Evolutionary conservation across 2,113 vertebrate genomes (phyloP).

Genomic region (Eptesicus fuscus): DNA sequence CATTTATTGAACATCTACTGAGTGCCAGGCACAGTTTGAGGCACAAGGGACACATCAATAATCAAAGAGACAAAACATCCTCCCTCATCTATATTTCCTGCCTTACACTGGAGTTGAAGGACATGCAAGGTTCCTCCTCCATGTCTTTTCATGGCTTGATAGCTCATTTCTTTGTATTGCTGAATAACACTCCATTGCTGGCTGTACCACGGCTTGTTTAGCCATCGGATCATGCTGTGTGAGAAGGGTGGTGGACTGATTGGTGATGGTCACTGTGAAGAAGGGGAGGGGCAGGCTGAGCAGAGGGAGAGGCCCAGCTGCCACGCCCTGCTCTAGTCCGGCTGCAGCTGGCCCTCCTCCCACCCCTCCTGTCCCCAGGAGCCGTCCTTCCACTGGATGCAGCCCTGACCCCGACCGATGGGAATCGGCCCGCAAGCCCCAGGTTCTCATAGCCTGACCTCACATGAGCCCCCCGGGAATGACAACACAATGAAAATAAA

Average conservation of each 20-base stretch:
- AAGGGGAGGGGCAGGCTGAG: not conserved
- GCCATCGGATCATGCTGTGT: not conserved
- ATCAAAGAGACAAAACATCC: not conserved
- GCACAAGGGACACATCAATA: accelerated
- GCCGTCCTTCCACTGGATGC: accelerated
- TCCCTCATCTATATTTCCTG: not conserved
- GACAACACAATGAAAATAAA: not conserved
- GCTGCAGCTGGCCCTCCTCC: accelerated
- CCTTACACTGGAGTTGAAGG: not conserved
- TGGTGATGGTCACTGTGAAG: not conserved
- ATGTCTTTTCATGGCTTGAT: not conserved
- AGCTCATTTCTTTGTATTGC: not conserved
- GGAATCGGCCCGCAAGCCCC: not conserved
- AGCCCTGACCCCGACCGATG: accelerated
- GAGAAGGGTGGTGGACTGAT: accelerated
- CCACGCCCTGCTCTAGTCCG: accelerated
- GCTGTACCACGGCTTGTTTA: not conserved
- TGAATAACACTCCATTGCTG: not conserved
- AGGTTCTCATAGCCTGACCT: not conserved
- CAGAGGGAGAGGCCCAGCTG: too few species aligned
- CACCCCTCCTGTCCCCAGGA: not conserved
- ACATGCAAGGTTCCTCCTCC: not conserved
- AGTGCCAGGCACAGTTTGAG: not conserved
- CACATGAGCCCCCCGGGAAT: not conserved
- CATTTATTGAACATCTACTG: not conserved